phyloP scores from a whole-genome alignment of 2,797 vertebrate genomes.

The Alouatta caraya region DNA sequence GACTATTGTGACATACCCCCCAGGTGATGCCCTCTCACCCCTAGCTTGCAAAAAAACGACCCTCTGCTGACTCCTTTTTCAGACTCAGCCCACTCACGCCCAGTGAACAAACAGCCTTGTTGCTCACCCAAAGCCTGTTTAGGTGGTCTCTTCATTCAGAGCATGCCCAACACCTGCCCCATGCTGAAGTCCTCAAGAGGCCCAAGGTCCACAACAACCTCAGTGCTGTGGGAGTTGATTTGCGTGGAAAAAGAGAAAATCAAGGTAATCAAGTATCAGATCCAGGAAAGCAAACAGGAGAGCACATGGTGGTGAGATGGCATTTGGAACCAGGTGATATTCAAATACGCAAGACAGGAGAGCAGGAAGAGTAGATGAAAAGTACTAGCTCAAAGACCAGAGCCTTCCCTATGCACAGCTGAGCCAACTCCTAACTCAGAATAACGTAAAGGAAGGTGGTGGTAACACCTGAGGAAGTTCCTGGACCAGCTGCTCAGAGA shows the following conservation, averaged over 20 bases:
- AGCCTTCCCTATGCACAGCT: accelerated
- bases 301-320: accelerated
- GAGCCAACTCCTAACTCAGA: background rate
- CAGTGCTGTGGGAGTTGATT: background rate
- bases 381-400: accelerated
- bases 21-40: no score
- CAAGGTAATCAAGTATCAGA: background rate
- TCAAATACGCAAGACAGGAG: background rate
- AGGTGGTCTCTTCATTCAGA: no score
- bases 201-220: background rate
- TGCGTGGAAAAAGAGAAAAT: background rate
- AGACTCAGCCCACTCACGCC: no score
- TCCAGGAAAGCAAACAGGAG: background rate
- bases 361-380: background rate
- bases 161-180: background rate
- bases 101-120: no score
- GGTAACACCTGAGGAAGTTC: background rate
- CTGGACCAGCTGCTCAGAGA: background rate
- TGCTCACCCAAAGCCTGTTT: no score
- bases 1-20: no score
- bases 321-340: background rate
- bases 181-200: background rate
- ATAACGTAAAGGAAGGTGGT: background rate
- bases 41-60: no score
- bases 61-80: no score